Base-by-base conservation (phyloP, 1,140 invertebrate species). In the Caerostris extrusa region DNA sequence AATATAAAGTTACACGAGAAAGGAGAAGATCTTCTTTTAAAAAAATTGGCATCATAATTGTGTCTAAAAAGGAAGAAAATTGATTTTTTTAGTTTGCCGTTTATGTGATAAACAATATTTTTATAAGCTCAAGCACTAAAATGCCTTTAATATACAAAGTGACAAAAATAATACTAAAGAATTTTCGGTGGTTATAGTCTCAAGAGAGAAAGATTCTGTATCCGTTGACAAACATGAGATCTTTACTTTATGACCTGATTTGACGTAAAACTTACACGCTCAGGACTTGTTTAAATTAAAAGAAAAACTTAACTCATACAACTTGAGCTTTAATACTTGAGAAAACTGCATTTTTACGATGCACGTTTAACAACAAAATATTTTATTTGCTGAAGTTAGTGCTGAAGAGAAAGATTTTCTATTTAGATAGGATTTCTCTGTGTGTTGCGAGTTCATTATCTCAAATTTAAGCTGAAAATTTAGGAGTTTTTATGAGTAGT, bases 351-450 rank as follows among this genome's bases (percentile, higher is more conserved):
- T 64, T 64, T 64, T 64, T 64, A 64, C 61, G 61, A 64, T 5
- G 17, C 6, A 17, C 61, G 61, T 64, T 64, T 64, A 64, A 6
- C 14, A 17, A 17, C 14, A 64, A 64, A 64, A 64, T 17, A 1
- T 64, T 64, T 64, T 64, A 64, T 64, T 64, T 64, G 61, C 61
- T 64, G 61, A 64, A 64, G 61, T 64, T 64, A 64, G 61, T 17
- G 61, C n/a, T 64, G 61, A 64, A 17, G 61, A 64, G 61, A 64
- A 12, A 64, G 61, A 64, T 64, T 64, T 64, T 64, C 61, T 17
- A 64, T 64, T 64, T 64, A 64, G 61, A 64, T 64, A 64, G n/a
- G n/a, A 12, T 60, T 64, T 64, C 61, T 64, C 14, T 64, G 61
- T 64, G 12, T 64, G 12, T 17, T 17, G 14, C 14, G 2, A n/a